Percentiles rank a stretch among this genome's conserved stretches.
Conservation (phyloP, 2,797 vertebrate genomes). For the Florisuga fusca region DNA sequence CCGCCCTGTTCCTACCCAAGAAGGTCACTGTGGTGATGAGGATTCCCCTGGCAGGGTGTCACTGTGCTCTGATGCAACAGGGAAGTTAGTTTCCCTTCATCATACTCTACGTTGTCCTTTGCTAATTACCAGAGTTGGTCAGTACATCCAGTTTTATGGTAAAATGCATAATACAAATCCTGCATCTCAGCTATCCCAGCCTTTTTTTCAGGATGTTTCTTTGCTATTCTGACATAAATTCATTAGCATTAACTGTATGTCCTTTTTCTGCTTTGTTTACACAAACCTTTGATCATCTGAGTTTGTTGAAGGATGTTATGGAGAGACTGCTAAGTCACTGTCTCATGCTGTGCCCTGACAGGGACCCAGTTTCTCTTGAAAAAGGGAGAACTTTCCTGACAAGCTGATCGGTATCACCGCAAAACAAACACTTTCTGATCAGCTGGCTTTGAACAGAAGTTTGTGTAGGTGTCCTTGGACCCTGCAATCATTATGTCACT, state of each 20-base stretch:
- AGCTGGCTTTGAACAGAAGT: background rate
- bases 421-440: background rate
- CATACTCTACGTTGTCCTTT: rapidly evolving
- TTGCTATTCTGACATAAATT: rapidly evolving
- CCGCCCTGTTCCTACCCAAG: background rate
- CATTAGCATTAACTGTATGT: background rate
- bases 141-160: background rate
- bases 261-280: background rate
- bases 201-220: background rate
- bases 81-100: too few species aligned
- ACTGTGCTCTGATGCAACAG: background rate
- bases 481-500: rapidly evolving
- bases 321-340: background rate
- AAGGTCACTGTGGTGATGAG: background rate
- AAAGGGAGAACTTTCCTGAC: background rate
- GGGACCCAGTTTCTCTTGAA: background rate
- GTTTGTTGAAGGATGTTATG: background rate
- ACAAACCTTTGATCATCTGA: background rate
- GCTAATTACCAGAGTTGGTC: background rate
- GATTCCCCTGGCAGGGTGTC: rapidly evolving
- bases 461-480: background rate
- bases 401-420: background rate
- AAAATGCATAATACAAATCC: background rate
- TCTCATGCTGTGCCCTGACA: background rate
- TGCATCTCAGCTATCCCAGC: background rate